These are phyloP conservation scores for Dolomedes plantarius DNA, from an alignment of 2,888 invertebrate genomes.

Conservation along the genomic window DNA sequence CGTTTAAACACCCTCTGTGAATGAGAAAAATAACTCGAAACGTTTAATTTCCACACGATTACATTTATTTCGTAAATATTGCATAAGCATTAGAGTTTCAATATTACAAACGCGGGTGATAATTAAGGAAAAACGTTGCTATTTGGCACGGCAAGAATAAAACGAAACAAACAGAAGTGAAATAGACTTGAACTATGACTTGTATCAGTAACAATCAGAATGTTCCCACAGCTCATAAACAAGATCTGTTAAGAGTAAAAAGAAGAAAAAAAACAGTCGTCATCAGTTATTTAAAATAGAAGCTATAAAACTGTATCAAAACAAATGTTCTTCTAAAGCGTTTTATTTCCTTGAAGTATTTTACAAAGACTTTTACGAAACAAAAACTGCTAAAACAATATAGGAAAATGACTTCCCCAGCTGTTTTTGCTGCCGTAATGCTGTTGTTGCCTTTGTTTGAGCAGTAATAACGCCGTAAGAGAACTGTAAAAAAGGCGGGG, in stretches of 20 bases:
- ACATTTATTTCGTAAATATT: too few relatives aligned
- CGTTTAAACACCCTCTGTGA: too few relatives aligned
- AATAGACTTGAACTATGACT: constrained; percentile 13
- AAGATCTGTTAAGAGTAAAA: background rate
- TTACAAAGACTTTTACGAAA: background rate
- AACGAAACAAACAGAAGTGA: background rate
- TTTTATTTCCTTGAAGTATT: background rate
- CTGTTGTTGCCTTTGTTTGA: constrained; percentile 33
- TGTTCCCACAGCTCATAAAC: background rate
- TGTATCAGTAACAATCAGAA: background rate
- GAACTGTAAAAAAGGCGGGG: background rate
- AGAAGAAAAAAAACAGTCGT: background rate
- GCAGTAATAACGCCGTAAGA: constrained; percentile 22
- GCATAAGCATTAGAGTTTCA: too few relatives aligned
- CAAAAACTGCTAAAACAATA: constrained; percentile 60
- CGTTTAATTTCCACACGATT: too few relatives aligned
- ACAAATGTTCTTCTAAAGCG: background rate
- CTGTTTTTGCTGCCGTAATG: constrained; percentile 33
- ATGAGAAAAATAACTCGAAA: too few relatives aligned
- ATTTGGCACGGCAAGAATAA: background rate
- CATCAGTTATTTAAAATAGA: constrained; percentile 6
- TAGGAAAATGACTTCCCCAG: constrained; percentile 47
- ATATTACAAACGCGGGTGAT: too few relatives aligned
- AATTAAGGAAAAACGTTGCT: background rate
- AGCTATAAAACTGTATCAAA: background rate